phyloP scores from a whole-genome alignment of 1,140 invertebrate genomes.

The Diploscapter pachys region DNA sequence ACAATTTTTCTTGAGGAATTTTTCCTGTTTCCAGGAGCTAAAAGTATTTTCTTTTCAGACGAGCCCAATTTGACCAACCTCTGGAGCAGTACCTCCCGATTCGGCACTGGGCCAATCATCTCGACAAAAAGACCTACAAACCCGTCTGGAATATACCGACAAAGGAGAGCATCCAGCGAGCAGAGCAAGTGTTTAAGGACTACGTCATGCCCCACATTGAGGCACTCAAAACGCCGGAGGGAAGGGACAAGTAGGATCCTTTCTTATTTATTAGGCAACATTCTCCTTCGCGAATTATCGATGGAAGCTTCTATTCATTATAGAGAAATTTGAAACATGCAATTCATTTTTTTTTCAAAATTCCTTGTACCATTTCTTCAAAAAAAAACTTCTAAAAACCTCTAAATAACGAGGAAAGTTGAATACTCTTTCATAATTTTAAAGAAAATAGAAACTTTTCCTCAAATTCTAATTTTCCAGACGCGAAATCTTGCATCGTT shows the following conservation, averaged over 20 bases:
- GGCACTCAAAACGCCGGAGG: constrained; percentile 63
- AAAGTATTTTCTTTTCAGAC: constrained; percentile 63
- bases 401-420: too few relatives aligned
- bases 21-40: too few relatives aligned
- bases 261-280: neutral
- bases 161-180: constrained; percentile 69
- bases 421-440: too few relatives aligned
- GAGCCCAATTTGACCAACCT: constrained; percentile 62
- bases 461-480: neutral
- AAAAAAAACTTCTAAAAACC: too few relatives aligned
- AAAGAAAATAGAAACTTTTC: too few relatives aligned
- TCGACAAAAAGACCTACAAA: constrained; percentile 66
- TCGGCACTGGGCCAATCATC: constrained; percentile 73
- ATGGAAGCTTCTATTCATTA: neutral
- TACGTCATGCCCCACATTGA: constrained; percentile 67
- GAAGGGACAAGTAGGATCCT: constrained; percentile 26
- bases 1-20: too few relatives aligned
- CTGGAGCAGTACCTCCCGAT: constrained; percentile 71
- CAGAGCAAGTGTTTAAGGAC: constrained; percentile 65
- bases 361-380: too few relatives aligned
- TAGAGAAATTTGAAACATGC: too few relatives aligned
- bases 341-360: too few relatives aligned
- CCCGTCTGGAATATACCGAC: constrained; percentile 77
- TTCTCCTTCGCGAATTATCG: neutral
- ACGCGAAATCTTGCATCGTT: constrained; percentile 43